Conservation (phyloP, 2,113 vertebrate species). For the Micronisus gabar region DNA sequence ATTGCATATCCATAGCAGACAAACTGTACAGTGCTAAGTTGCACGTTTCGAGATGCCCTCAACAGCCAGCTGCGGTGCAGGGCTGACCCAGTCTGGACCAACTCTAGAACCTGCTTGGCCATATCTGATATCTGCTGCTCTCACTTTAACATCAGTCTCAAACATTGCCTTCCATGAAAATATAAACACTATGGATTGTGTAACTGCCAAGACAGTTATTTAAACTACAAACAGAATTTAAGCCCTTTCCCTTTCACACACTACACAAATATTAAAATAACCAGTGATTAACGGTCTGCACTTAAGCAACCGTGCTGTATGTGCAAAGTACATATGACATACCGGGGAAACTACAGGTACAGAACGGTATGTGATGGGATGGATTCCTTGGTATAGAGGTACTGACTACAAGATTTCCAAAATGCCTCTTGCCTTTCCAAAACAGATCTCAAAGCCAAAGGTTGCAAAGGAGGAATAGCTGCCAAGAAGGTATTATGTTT, state of each 20-base stretch:
- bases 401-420: neutral
- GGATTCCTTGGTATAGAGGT: neutral
- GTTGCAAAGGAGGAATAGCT: neutral
- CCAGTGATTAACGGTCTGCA: neutral
- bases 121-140: neutral
- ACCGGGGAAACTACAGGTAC: neutral
- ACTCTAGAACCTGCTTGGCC: neutral
- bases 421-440: neutral
- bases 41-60: neutral
- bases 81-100: neutral
- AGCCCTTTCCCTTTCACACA: neutral
- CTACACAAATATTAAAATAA: neutral
- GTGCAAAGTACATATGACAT: neutral
- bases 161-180: neutral
- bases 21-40: neutral
- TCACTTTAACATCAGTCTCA: neutral
- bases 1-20: neutral
- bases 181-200: neutral
- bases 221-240: constrained; percentile 21
- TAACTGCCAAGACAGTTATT: neutral
- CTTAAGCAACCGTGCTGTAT: neutral
- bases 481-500: neutral
- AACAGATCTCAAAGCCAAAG: neutral
- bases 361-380: neutral
- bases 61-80: neutral